These are phyloP conservation scores for Chaenogobius annularis DNA, from an alignment of 2,113 vertebrate species.

Conservation along the genomic window DNA sequence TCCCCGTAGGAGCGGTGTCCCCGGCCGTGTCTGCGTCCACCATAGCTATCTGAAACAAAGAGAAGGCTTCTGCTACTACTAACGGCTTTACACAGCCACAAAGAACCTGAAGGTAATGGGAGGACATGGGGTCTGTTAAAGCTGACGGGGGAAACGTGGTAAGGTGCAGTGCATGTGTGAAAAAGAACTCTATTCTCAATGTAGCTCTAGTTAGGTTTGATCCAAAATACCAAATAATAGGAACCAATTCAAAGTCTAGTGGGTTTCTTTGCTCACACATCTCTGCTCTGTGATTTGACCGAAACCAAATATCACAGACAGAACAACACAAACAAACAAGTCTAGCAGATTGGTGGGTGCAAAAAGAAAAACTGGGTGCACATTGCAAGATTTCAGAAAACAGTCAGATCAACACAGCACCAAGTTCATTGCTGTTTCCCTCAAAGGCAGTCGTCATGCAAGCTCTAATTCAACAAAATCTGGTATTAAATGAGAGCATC, in stretches of 20 bases:
- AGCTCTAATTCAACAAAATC: constrained; percentile 29
- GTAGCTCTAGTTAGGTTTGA: not conserved
- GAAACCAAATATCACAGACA: constrained; percentile 27
- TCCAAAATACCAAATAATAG: constrained; percentile 1
- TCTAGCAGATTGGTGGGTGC: constrained; percentile 54
- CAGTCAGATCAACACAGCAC: constrained; percentile 44
- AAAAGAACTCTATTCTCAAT: constrained; percentile 54
- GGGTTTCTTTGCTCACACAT: constrained; percentile 64
- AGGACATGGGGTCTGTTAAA: constrained; percentile 66
- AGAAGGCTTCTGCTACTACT: constrained; percentile 73
- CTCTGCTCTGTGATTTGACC: constrained; percentile 54
- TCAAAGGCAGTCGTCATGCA: constrained; percentile 61
- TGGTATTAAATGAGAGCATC: constrained; percentile 47
- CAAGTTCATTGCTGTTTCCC: constrained; percentile 77
- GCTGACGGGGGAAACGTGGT: constrained; percentile 59
- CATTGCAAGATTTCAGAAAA: constrained; percentile 43
- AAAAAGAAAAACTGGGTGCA: constrained; percentile 53
- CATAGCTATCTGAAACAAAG: constrained; percentile 83
- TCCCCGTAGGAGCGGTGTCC: constrained; percentile 88
- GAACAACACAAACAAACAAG: constrained; percentile 11
- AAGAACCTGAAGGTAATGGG: constrained; percentile 63
- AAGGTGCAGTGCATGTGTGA: constrained; percentile 61
- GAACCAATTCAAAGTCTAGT: not conserved
- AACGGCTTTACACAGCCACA: constrained; percentile 62
- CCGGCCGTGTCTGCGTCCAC: constrained; percentile 68